Percentiles rank a stretch among this genome's conserved stretches.
Conservation (phyloP, 1,140 invertebrate species). For the Diuraphis noxia region DNA sequence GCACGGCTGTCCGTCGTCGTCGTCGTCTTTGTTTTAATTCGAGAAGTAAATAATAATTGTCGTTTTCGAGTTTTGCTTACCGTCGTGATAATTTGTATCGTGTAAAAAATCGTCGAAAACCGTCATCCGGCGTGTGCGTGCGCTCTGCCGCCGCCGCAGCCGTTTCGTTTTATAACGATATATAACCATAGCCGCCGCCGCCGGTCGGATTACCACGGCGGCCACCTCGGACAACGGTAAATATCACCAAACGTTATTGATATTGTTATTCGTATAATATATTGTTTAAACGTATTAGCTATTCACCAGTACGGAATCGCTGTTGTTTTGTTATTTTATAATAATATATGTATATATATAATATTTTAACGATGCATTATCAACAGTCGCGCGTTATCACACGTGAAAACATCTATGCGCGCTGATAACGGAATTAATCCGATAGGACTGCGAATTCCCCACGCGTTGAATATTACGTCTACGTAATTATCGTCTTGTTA, state of each 20-base stretch:
- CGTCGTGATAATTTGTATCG: background rate
- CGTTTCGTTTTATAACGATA: background rate
- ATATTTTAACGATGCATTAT: background rate
- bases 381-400: slow-evolving; percentile 23
- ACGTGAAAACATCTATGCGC: background rate
- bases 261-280: background rate
- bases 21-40: background rate
- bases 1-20: background rate
- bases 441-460: background rate
- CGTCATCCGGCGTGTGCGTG: slow-evolving; percentile 21
- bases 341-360: no score
- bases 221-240: slow-evolving; percentile 35
- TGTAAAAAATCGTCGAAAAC: background rate
- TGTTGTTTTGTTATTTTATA: background rate
- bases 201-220: slow-evolving; percentile 21
- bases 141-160: slow-evolving; percentile 13
- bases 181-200: background rate
- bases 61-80: background rate
- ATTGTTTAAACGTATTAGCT: no score
- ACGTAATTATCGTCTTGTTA: no score
- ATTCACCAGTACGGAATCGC: background rate
- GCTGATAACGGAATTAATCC: slow-evolving; percentile 14
- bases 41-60: background rate
- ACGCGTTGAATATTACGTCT: background rate
- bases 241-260: background rate